Base-by-base conservation (phyloP, 64 coral and sea anemone species). In the Actinia tenebrosa region DNA sequence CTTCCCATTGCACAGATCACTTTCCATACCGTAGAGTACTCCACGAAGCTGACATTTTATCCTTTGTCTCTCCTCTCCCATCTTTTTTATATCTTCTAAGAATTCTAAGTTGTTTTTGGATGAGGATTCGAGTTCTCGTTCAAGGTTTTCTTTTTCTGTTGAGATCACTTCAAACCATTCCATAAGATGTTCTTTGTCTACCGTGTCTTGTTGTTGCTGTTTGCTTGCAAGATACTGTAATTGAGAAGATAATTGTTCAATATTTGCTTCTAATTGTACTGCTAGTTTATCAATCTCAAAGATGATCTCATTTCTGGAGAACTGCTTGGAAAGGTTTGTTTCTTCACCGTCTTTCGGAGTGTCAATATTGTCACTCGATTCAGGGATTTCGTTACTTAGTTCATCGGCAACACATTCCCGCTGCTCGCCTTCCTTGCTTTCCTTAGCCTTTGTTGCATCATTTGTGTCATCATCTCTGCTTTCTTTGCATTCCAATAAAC, bases 121-220 rank as follows among this genome's bases (percentile, higher is more conserved):
- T 75, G 86, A 69, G 9, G 17, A 7, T 77, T 92, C 85, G 23
- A 87, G 85, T 83, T 92, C 85, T 53, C 75, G 87, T 61, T 92
- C 90, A 44, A 91, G 64, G 5, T 47, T 66, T 84, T 87, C 84
- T 58, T 92, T 92, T 26, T 92, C 90, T 4, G 77, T 63, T 56
- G 60, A 87, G 10, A 92, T 44, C 2, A 80, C 80, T 50, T 92
- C 89, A 82, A 86, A 81, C 89, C 84, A 91, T 10, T 47, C 79
- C 56, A 80, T 87, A 5, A 91, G 84, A 45, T 87, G 84, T 60
- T 87, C 61, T n/a, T 78, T 77, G 37, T 92, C 90, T 52, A 44
- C 44, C 37, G 79, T 53, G 8, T 81, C 45, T 45, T 53, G 43
- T 16, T 52, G 15, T 81, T 3, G 44, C 9, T 20, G 16, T 81